Base-by-base conservation (phyloP, 2,113 vertebrate genomes). In the Hemibagrus wyckioides region DNA sequence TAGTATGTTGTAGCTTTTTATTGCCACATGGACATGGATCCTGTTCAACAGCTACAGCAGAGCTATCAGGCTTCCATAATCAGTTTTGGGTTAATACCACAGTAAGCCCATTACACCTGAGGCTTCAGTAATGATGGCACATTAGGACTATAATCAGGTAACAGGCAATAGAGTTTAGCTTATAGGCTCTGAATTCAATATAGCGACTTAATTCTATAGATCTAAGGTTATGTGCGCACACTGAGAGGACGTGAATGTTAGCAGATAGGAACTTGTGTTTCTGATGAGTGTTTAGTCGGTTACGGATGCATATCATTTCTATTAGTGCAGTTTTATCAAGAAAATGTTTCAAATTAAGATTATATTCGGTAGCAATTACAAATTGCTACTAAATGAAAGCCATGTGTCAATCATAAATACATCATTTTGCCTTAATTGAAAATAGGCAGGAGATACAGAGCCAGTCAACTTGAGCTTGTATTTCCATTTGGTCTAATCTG, bases 341-440 rank as follows among this genome's bases (percentile, higher is more conserved):
- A 73, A 73, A 52, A 84, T 73, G 7, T 57, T 71, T 28, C 33
- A 48, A 83, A 36, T 44, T 69, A 52, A 50, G 50, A 6, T 33
- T 33, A n/a, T n/a, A n/a, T n/a, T n/a, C n/a, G 50, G 23, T 73
- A 57, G 73, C 56, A 33, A 10, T 52, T 83, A n/a, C 44, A 69
- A 83, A 69, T 69, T 28, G 17, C 8, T 25, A 0, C 3, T 33
- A 54, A 83, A 73, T 36, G 65, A 84, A 67, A 56, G 36, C 57
- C 44, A 14, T 28, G 21, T 54, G 50, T 71, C 5, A 10, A 69
- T 69, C n/a, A 25, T 52, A 52, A 52, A 36, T 83, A 28, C 36
- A 44, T 84, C 17, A 33, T 73, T 84, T 84, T 21, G 67, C 28
- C 19, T 59, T 85, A 76, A 85, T 76, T 85, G 54, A 85, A 75